Evolutionary conservation across 2,113 vertebrate species (phyloP).

Genomic region (Tachuris rubrigastra): DNA sequence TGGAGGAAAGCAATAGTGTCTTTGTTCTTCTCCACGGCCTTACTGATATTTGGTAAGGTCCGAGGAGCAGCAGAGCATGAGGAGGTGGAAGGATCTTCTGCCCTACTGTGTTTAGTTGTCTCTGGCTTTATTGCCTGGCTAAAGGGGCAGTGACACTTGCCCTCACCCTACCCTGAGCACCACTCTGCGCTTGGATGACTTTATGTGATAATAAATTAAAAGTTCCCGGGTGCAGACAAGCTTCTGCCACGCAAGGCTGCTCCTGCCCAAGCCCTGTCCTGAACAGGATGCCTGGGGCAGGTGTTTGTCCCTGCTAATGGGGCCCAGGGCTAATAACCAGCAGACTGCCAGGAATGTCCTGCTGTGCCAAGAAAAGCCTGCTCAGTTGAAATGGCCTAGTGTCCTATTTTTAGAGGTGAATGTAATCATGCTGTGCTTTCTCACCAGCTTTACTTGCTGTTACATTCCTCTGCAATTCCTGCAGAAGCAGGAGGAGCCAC

Average conservation of each 20-base stretch:
- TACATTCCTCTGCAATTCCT: background rate
- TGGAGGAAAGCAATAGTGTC: background rate
- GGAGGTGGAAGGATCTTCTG: background rate
- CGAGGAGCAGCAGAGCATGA: background rate
- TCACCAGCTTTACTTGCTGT: fast-evolving
- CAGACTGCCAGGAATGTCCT: background rate
- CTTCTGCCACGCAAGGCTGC: background rate
- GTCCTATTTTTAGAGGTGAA: constrained; percentile 37
- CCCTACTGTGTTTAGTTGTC: background rate
- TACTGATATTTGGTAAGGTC: background rate
- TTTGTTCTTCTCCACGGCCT: background rate
- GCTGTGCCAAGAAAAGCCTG: constrained; percentile 27
- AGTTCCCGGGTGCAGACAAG: background rate
- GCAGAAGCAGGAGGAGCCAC: background rate
- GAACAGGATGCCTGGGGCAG: background rate
- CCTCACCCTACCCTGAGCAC: background rate
- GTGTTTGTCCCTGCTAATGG: background rate
- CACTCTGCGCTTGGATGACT: background rate
- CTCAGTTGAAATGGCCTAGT: fast-evolving
- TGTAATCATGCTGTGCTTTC: background rate
- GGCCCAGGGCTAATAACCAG: background rate
- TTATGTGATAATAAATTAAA: background rate
- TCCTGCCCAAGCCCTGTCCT: background rate
- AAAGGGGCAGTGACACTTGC: background rate
- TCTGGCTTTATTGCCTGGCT: background rate